These are phyloP conservation scores for Lytechinus variegatus DNA, from an alignment of 35 echinoderm and acorn worm species.

Conservation along the genomic window DNA sequence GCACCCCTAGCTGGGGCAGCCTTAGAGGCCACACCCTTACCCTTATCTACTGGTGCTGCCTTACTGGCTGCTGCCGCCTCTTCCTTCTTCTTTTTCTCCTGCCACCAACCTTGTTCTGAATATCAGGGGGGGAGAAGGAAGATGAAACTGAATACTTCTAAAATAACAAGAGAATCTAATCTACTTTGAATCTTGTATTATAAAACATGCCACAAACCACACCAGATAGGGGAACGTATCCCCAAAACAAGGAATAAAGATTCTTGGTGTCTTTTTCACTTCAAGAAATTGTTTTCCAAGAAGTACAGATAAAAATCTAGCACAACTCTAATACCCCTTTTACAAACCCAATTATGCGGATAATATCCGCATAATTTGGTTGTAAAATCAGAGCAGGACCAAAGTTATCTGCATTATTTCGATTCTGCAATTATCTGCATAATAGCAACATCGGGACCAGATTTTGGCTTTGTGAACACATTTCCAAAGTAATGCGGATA, in stretches of 20 bases:
- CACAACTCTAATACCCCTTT: no score
- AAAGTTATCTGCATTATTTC: no score
- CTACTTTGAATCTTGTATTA: neutral
- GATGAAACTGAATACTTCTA: neutral
- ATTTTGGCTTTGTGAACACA: no score
- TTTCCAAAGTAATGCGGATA: no score
- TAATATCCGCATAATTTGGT: no score
- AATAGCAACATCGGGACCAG: no score
- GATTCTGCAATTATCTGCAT: no score
- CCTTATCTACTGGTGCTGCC: slow-evolving; percentile 68
- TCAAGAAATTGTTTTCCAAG: no score
- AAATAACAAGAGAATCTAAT: neutral
- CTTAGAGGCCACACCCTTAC: slow-evolving; percentile 15
- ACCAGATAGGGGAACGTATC: neutral
- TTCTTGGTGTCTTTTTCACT: no score
- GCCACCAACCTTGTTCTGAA: slow-evolving; percentile 88
- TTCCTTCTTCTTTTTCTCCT: slow-evolving; percentile 77
- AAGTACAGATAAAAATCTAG: no score
- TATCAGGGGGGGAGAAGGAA: neutral
- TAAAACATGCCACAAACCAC: neutral
- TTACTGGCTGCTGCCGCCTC: slow-evolving; percentile 61
- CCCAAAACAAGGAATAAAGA: neutral
- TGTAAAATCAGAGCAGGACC: no score
- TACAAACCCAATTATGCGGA: no score
- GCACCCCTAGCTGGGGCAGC: slow-evolving; percentile 51